Percentiles rank a stretch among this genome's conserved stretches.
Evolutionary conservation across 2,113 vertebrate genomes (phyloP).

Genomic region (Forbesichthys papilliferus): DNA sequence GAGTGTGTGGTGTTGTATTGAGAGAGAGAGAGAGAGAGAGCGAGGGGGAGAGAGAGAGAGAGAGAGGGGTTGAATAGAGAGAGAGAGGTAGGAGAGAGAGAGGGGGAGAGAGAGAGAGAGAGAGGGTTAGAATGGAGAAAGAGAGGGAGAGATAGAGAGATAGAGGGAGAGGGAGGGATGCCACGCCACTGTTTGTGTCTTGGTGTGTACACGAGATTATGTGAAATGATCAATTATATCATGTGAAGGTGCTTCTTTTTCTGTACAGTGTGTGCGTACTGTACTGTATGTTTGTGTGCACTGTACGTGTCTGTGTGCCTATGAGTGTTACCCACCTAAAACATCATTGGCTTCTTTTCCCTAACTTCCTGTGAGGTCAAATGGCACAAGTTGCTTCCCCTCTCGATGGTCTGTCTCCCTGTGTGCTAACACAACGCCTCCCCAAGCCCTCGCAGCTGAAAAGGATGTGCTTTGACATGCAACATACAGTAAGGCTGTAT

Average conservation of each 20-base stretch:
- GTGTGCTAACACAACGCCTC: conserved; percentile 55
- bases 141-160: background rate
- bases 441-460: conserved; percentile 59
- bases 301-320: background rate
- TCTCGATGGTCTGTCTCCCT: conserved; percentile 62
- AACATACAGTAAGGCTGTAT: conserved; percentile 39
- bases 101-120: no score
- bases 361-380: conserved; percentile 55
- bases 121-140: background rate
- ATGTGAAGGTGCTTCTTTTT: no score
- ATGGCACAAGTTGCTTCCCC: conserved; percentile 64
- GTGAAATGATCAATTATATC: no score
- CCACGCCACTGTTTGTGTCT: background rate
- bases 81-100: background rate
- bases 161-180: background rate
- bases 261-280: no score
- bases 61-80: background rate
- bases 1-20: no score
- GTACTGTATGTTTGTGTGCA: background rate
- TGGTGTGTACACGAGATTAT: background rate
- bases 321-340: background rate
- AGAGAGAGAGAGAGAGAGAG: conserved; percentile 22
- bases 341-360: conserved; percentile 21
- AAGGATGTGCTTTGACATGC: conserved; percentile 58
- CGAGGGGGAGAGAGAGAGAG: background rate